Conservation (phyloP, 1,140 invertebrate species). For the Saccostrea echinata region DNA sequence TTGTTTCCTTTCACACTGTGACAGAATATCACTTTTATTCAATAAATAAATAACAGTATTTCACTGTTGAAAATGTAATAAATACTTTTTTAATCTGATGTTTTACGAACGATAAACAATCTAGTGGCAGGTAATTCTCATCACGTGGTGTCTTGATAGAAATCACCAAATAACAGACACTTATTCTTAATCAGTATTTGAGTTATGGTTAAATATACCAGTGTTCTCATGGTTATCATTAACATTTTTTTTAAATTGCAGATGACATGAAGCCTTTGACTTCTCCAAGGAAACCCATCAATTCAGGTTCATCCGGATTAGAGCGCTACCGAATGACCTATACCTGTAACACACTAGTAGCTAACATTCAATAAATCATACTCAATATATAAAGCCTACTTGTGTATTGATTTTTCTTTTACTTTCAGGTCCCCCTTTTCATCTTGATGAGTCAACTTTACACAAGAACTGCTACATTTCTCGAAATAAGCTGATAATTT, state of each 20-base stretch:
- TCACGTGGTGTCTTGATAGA: no score
- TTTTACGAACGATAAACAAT: no score
- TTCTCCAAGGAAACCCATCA: background rate
- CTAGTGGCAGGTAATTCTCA: no score
- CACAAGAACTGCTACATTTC: slow-evolving; percentile 7
- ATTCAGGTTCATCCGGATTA: background rate
- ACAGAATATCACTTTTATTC: no score
- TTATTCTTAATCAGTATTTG: no score
- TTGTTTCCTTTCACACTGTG: no score
- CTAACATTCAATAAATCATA: background rate
- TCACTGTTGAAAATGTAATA: no score
- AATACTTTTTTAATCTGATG: no score
- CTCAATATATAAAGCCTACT: background rate
- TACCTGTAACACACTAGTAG: background rate
- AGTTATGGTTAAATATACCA: no score
- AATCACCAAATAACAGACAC: no score
- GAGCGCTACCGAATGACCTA: background rate
- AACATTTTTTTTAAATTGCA: background rate
- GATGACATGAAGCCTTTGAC: background rate
- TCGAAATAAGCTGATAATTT: slow-evolving; percentile 24
- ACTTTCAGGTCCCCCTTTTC: slow-evolving; percentile 35
- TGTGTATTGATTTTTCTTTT: background rate
- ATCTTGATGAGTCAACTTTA: slow-evolving; percentile 32
- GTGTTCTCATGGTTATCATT: no score
- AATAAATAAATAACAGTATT: no score